These are phyloP conservation scores for Amiota minor DNA, from an alignment of 2,888 invertebrate genomes.

Conservation along the genomic window DNA sequence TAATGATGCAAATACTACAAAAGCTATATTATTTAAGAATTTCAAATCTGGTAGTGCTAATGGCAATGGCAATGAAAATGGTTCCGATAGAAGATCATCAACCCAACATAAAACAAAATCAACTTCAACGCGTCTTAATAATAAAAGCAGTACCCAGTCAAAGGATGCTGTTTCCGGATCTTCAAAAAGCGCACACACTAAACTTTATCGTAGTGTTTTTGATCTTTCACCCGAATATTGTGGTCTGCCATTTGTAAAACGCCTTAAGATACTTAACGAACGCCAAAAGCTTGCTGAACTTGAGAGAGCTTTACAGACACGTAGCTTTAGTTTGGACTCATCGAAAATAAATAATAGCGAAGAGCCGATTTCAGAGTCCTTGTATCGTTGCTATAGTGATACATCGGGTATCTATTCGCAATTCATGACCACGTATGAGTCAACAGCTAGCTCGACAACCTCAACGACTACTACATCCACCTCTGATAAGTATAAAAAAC, in stretches of 20 bases:
- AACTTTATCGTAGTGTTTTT: constrained; percentile 87
- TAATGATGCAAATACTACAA: background rate
- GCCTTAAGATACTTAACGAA: constrained; percentile 90
- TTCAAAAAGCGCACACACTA: constrained; percentile 65
- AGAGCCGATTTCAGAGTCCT: constrained; percentile 73
- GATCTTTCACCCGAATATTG: constrained; percentile 91
- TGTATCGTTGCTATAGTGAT: constrained; percentile 87
- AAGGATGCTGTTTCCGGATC: background rate
- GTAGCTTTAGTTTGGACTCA: constrained; percentile 87
- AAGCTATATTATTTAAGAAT: background rate
- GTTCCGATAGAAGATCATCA: background rate
- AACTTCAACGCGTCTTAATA: background rate
- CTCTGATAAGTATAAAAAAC: constrained; percentile 45
- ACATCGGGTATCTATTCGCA: constrained; percentile 80
- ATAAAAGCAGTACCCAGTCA: background rate
- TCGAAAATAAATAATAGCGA: constrained; percentile 75
- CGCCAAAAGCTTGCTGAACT: constrained; percentile 88
- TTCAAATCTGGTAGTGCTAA: background rate
- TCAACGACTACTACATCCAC: constrained; percentile 56
- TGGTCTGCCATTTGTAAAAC: constrained; percentile 89
- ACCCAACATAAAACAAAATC: constrained; percentile 7
- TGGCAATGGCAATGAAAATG: background rate
- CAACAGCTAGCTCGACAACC: constrained; percentile 74
- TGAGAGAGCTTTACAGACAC: constrained; percentile 82
- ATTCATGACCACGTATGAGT: constrained; percentile 71